Conservation (phyloP, 1,140 invertebrate species). For the Dufourea novaeangliae region DNA sequence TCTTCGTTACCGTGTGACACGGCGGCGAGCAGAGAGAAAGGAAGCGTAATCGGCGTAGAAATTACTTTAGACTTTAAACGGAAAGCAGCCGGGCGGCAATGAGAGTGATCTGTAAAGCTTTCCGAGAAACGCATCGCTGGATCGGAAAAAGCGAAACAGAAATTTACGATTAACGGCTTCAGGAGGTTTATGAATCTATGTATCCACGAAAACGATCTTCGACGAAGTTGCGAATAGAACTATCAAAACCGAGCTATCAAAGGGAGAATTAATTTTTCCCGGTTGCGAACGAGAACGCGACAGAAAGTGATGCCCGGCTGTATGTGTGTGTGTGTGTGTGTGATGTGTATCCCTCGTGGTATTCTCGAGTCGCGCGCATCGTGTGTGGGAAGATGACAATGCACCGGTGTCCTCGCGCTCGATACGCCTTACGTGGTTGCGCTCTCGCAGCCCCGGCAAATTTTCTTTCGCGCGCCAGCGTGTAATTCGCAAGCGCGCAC, state of each 20-base stretch:
- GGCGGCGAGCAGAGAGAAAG: conserved; percentile 32
- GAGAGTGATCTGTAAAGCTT: conserved; percentile 47
- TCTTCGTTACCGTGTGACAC: conserved; percentile 14
- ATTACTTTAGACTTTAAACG: conserved; percentile 45
- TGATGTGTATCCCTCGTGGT: conserved; percentile 51
- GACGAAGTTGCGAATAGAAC: conserved; percentile 40
- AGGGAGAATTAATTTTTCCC: conserved; percentile 22
- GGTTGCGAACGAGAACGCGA: not conserved
- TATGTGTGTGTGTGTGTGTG: too few relatives aligned
- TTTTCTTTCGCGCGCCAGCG: conserved; percentile 49
- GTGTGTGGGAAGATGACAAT: conserved; percentile 72
- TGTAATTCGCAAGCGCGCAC: conserved; percentile 24
- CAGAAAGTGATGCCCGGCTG: not conserved
- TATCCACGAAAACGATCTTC: not conserved
- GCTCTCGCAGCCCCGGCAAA: conserved; percentile 46
- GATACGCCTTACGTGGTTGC: conserved; percentile 65
- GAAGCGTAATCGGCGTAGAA: conserved; percentile 46
- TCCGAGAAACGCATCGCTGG: conserved; percentile 23
- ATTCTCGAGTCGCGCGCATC: conserved; percentile 49
- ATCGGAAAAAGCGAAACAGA: conserved; percentile 46
- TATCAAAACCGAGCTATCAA: conserved; percentile 55
- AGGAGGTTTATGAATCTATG: too few relatives aligned
- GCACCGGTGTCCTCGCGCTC: conserved; percentile 69
- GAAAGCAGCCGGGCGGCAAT: conserved; percentile 37
- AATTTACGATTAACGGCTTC: too few relatives aligned